phyloP scores from a whole-genome alignment of 2,888 invertebrate species.

The Andrena praecox region DNA sequence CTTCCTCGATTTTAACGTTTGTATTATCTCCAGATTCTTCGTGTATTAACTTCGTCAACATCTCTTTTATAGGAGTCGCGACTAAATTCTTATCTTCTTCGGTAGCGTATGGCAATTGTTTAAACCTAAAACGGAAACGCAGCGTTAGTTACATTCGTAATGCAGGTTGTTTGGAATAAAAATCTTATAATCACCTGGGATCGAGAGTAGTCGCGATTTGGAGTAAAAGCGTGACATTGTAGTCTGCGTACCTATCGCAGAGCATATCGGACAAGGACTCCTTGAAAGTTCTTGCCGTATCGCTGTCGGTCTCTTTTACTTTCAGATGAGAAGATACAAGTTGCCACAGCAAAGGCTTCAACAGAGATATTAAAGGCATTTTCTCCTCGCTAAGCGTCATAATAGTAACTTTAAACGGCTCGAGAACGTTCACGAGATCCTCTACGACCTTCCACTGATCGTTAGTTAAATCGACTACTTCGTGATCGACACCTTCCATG shows the following conservation, averaged over 20 bases:
- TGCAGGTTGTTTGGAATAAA: not conserved
- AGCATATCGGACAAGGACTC: conserved; percentile 83
- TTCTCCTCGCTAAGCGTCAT: conserved; percentile 86
- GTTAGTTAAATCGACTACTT: conserved; percentile 78
- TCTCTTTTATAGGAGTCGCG: conserved; percentile 82
- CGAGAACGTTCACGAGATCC: conserved; percentile 84
- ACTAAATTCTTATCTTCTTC: conserved; percentile 84
- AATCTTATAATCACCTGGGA: conserved; percentile 80
- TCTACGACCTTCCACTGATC: conserved; percentile 85
- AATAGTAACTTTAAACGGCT: conserved; percentile 86
- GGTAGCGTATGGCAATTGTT: conserved; percentile 84
- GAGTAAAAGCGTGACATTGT: conserved; percentile 82
- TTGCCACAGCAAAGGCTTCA: conserved; percentile 86
- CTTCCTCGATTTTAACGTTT: conserved; percentile 75
- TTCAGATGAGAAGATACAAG: conserved; percentile 85
- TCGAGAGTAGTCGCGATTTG: conserved; percentile 85
- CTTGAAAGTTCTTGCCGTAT: conserved; percentile 82
- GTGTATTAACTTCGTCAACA: conserved; percentile 82
- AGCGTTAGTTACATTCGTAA: not conserved
- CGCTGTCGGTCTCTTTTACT: conserved; percentile 82
- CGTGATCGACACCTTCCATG: conserved; percentile 81
- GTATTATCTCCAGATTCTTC: conserved; percentile 77
- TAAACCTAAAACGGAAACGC: conserved; percentile 79
- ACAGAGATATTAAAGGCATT: conserved; percentile 85
- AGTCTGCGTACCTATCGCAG: conserved; percentile 82